Base-by-base conservation (phyloP, 2,888 invertebrate genomes). In the Morinoia aosen region DNA sequence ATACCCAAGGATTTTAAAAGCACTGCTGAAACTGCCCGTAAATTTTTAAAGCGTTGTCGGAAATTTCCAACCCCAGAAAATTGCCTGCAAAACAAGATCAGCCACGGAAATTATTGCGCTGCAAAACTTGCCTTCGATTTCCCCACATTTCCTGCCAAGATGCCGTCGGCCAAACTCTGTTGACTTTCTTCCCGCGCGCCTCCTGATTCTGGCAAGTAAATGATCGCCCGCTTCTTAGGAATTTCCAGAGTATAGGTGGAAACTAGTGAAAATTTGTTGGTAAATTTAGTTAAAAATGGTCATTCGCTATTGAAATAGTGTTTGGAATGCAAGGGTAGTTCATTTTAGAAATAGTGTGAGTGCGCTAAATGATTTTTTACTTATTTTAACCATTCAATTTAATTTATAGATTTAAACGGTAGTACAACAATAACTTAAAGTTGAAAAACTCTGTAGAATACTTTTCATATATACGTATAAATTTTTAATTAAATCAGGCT, bases 61-160 rank as follows among this genome's bases (percentile, higher is more conserved):
- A 14, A 90, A 40, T 57, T 93, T 93, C 57, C 57, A 33, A 19
- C 48, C 91, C 12, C 25, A 57, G 93, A 57, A 93, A 93, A 57
- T 57, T 93, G 93, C 93, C n/a, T 16, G 19, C 57, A 93, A 93
- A 93, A 57, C 93, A 93, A 48, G 93, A 93, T 57, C 57, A 48
- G 25, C 93, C 48, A 12, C 56, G 93, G 93, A 93, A 93, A 93
- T 93, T 57, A 93, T 57, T 12, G 56, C 25, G 93, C 93, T 25
- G 93, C 93, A 93, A 93, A 93, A 93, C 93, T 93, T 93, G 58
- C 58, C 93, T 39, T 93, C 93, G 48, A 93, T 93, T 93, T 93
- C 93, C 93, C 48, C 16, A 19, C 8, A 76, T 76, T 76, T 93
- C 93, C 57, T 93, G 3, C 10, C 57, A 33, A 57, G 40, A 57